Evolutionary conservation across 1,140 invertebrate genomes (phyloP).

Genomic region (Apis florea): DNA sequence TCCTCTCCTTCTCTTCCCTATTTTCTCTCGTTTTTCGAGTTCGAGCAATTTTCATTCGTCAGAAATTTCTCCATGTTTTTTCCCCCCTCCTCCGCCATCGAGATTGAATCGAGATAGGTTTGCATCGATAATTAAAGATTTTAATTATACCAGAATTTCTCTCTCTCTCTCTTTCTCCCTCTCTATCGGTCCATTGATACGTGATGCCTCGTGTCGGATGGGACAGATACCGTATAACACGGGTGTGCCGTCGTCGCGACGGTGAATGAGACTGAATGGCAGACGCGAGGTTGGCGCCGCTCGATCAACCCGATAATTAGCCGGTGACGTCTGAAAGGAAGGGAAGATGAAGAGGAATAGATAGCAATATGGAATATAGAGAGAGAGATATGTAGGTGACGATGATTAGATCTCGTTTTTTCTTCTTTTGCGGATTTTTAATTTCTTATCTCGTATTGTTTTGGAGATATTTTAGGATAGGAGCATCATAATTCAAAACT

Average conservation of each 20-base stretch:
- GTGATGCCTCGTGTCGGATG: neutral
- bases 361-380: neutral
- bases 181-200: neutral
- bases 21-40: neutral
- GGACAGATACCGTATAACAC: neutral
- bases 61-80: too few relatives aligned
- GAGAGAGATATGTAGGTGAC: too few relatives aligned
- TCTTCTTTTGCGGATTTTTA: too few relatives aligned
- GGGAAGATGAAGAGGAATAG: neutral
- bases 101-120: too few relatives aligned
- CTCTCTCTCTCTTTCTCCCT: neutral
- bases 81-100: too few relatives aligned
- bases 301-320: conserved; percentile 54
- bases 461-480: too few relatives aligned
- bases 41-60: too few relatives aligned
- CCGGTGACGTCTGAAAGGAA: conserved; percentile 36
- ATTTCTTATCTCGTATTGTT: too few relatives aligned
- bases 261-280: neutral
- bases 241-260: neutral
- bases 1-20: neutral
- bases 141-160: conserved; percentile 21
- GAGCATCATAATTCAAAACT: too few relatives aligned
- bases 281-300: conserved; percentile 29
- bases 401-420: too few relatives aligned
- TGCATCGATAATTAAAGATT: conserved; percentile 38